phyloP scores from a whole-genome alignment of 2,888 invertebrate genomes.

The Ornithoptera priamus region DNA sequence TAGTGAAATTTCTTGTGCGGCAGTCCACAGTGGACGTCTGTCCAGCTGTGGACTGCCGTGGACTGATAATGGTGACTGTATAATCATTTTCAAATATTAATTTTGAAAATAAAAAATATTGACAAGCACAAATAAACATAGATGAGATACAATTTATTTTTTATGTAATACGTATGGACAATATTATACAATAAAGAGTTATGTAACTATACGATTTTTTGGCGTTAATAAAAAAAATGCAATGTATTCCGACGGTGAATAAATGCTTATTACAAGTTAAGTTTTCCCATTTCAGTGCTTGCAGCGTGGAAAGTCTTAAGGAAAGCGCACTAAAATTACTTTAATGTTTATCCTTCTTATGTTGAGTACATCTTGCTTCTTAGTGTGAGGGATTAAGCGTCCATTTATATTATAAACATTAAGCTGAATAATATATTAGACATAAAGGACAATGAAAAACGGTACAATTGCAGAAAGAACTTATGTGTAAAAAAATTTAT shows the following conservation, averaged over 20 bases:
- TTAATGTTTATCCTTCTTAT: constrained; percentile 21
- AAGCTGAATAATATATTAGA: background rate
- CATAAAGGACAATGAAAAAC: background rate
- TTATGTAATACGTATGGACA: too few relatives aligned
- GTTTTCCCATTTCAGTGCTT: constrained; percentile 23
- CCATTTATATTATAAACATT: background rate
- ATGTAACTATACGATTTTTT: background rate
- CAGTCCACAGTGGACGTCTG: too few relatives aligned
- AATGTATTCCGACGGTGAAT: constrained; percentile 10
- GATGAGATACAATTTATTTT: too few relatives aligned
- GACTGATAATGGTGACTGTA: too few relatives aligned
- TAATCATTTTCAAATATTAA: too few relatives aligned
- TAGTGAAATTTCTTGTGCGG: too few relatives aligned
- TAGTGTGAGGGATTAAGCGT: background rate
- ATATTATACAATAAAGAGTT: too few relatives aligned
- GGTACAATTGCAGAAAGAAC: too few relatives aligned
- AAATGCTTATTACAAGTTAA: constrained; percentile 24
- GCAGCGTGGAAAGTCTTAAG: constrained; percentile 21
- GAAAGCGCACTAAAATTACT: constrained; percentile 20
- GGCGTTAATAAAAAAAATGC: background rate
- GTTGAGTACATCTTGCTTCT: constrained; percentile 12
- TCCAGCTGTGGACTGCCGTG: too few relatives aligned
- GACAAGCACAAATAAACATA: too few relatives aligned
- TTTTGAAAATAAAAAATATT: too few relatives aligned
- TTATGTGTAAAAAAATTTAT: too few relatives aligned